These are phyloP conservation scores for Ascaphus truei DNA, from an alignment of 2,113 vertebrate genomes.

Conservation along the genomic window DNA sequence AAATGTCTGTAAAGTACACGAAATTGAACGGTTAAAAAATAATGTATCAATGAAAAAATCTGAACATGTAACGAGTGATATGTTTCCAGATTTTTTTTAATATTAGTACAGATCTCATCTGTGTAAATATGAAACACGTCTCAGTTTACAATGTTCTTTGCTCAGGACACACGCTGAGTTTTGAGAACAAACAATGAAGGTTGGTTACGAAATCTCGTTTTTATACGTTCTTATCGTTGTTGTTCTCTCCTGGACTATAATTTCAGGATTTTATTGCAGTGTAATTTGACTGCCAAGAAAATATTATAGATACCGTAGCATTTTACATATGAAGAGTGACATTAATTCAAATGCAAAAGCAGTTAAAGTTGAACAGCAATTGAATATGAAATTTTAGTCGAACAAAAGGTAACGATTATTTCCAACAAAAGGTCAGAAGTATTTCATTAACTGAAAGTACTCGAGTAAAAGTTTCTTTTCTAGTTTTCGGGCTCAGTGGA, in stretches of 20 bases:
- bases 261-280: constrained; percentile 34
- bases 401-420: not conserved
- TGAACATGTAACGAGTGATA: too few relatives aligned
- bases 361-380: not conserved
- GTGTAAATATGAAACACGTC: not conserved
- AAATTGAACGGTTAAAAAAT: too few relatives aligned
- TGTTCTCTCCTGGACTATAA: constrained; percentile 5
- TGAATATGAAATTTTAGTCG: not conserved
- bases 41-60: too few relatives aligned
- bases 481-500: not conserved
- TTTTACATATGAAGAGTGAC: constrained; percentile 41
- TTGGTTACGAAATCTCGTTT: constrained; percentile 3
- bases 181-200: not conserved
- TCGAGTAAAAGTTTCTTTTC: not conserved
- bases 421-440: not conserved
- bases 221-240: not conserved
- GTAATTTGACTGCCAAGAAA: constrained; percentile 42
- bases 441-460: not conserved
- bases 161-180: not conserved
- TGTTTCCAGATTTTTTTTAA: not conserved
- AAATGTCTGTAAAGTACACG: too few relatives aligned
- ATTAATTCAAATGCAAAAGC: constrained; percentile 3
- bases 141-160: not conserved
- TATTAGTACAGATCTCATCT: not conserved
- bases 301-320: constrained; percentile 19